Percentiles rank a stretch among this genome's conserved stretches.
phyloP scores from a whole-genome alignment of 2,888 invertebrate species.

The Phortica magna region DNA sequence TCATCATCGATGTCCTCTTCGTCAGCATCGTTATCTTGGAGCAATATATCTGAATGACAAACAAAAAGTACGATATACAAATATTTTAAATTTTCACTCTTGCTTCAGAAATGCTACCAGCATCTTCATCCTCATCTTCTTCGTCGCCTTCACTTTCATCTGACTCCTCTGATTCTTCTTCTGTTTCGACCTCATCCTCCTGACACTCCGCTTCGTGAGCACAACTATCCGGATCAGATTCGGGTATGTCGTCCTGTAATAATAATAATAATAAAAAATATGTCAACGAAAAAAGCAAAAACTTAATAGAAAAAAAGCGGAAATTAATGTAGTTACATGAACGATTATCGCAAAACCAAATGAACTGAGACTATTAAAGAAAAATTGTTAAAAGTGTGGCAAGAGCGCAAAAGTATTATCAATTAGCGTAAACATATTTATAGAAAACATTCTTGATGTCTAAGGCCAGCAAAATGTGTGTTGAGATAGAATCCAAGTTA shows the following conservation, averaged over 20 bases:
- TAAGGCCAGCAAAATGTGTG: constrained; percentile 74
- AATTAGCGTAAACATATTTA: constrained; percentile 45
- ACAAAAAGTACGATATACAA: neutral
- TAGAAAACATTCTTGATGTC: constrained; percentile 72
- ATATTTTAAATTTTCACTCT: neutral
- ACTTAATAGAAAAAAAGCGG: neutral
- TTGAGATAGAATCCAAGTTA: constrained; percentile 53
- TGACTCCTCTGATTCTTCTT: constrained; percentile 77
- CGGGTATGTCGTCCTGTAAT: constrained; percentile 77
- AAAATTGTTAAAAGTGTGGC: constrained; percentile 38
- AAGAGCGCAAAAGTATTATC: constrained; percentile 34
- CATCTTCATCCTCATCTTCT: constrained; percentile 78
- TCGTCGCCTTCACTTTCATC: constrained; percentile 78
- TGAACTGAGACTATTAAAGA: neutral
- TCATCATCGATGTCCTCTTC: constrained; percentile 78
- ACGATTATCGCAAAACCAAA: constrained; percentile 1
- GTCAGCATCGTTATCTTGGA: constrained; percentile 76
- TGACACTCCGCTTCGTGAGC: constrained; percentile 75
- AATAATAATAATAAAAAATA: neutral
- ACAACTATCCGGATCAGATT: constrained; percentile 78
- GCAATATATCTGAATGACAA: constrained; percentile 53
- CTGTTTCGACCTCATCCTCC: constrained; percentile 76
- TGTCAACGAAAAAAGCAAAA: neutral
- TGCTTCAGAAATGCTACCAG: constrained; percentile 64
- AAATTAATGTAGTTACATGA: neutral